These are phyloP conservation scores for Nannospalax galili DNA, from an alignment of 2,113 vertebrate species.

Conservation along the genomic window DNA sequence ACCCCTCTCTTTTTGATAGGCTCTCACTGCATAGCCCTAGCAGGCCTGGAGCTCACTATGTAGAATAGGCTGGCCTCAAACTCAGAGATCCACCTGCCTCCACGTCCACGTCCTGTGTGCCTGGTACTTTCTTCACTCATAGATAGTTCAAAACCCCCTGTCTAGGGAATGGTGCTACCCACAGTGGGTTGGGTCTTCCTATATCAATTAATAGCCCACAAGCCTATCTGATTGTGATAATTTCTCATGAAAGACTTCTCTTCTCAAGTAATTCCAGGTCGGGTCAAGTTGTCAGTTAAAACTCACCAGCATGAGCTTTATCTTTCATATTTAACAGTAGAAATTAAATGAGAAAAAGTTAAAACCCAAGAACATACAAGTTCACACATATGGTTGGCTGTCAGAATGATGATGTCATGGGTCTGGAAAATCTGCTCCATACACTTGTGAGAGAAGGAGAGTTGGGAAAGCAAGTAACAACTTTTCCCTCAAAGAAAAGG, in stretches of 20 bases:
- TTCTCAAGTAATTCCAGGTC: not conserved
- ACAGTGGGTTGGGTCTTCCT: not conserved
- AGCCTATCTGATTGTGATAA: not conserved
- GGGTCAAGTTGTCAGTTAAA: not conserved
- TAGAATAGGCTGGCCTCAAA: not conserved
- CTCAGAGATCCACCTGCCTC: not conserved
- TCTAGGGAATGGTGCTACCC: not conserved
- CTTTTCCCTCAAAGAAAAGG: not conserved
- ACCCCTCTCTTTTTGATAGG: not conserved
- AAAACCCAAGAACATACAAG: not conserved
- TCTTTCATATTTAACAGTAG: not conserved
- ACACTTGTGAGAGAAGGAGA: not conserved
- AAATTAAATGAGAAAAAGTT: not conserved
- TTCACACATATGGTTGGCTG: not conserved
- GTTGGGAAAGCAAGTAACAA: not conserved
- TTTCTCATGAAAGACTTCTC: not conserved
- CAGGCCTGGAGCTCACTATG: not conserved
- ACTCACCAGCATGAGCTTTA: not conserved
- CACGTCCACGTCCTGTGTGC: not conserved
- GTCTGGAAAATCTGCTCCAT: not conserved
- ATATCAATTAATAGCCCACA: not conserved
- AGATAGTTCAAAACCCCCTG: not conserved
- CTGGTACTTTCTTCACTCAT: not conserved
- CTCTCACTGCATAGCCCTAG: not conserved
- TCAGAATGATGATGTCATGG: not conserved